phyloP scores from a whole-genome alignment of 2,797 vertebrate species.

The Eulemur albifrons region DNA sequence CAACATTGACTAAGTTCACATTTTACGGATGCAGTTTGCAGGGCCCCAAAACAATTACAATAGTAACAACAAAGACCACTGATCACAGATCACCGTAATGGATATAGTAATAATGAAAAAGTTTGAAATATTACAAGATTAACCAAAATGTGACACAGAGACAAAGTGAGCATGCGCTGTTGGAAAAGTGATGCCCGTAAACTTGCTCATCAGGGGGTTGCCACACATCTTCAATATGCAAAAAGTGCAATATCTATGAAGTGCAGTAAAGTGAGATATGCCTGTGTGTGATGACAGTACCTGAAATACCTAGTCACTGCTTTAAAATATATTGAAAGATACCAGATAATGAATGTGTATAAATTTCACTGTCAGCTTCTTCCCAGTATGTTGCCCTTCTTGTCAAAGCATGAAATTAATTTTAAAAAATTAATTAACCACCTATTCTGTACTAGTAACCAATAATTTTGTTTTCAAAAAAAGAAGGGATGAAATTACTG shows the following conservation, averaged over 20 bases:
- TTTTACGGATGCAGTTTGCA: background rate
- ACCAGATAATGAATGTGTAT: background rate
- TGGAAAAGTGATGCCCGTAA: background rate
- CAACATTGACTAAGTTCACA: background rate
- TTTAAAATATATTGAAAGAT: background rate
- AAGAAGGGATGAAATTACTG: background rate
- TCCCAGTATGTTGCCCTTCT: background rate
- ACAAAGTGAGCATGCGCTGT: background rate
- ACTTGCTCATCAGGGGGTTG: background rate
- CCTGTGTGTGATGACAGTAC: background rate
- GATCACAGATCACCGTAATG: background rate
- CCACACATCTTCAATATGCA: background rate
- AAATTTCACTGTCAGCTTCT: background rate
- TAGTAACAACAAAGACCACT: no score
- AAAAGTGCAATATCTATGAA: background rate
- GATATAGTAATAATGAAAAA: background rate
- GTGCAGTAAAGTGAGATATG: background rate
- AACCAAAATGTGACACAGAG: background rate
- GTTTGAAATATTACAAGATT: background rate
- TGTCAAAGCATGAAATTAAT: background rate
- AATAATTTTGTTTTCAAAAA: background rate
- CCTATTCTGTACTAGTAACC: background rate
- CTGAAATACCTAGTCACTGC: background rate
- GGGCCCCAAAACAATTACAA: background rate
- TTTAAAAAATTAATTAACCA: background rate